These are phyloP conservation scores for Sarcophaga subvicina DNA, from an alignment of 2,888 invertebrate species.

Conservation along the genomic window DNA sequence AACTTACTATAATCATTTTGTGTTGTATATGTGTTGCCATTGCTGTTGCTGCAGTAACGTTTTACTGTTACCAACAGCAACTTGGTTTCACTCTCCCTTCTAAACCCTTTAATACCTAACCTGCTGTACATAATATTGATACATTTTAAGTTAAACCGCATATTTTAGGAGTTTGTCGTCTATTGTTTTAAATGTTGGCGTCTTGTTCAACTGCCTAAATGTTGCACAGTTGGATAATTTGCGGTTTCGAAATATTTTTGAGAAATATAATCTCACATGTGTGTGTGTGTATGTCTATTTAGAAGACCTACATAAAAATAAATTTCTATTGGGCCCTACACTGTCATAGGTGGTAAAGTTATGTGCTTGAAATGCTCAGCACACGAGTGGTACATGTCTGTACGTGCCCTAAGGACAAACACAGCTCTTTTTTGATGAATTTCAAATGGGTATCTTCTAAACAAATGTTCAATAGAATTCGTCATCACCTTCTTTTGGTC, in stretches of 20 bases:
- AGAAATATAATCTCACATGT: too few relatives aligned
- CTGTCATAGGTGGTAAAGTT: too few relatives aligned
- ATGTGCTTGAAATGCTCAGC: too few relatives aligned
- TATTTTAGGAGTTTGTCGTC: slow-evolving; percentile 46
- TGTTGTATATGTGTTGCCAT: slow-evolving; percentile 34
- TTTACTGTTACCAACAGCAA: slow-evolving; percentile 52
- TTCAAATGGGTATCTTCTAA: too few relatives aligned
- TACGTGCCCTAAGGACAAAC: too few relatives aligned
- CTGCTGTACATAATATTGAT: slow-evolving; percentile 51
- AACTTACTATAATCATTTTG: slow-evolving; percentile 50
- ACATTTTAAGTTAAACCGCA: slow-evolving; percentile 56
- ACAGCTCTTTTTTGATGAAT: too few relatives aligned
- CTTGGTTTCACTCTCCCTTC: background rate
- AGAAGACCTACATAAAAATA: too few relatives aligned
- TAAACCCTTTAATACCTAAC: background rate
- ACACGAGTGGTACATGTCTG: too few relatives aligned
- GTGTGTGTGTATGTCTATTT: too few relatives aligned
- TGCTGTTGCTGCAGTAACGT: background rate
- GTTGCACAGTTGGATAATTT: slow-evolving; percentile 51
- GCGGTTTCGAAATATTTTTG: slow-evolving; percentile 35
- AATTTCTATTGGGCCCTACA: too few relatives aligned
- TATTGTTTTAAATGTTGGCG: slow-evolving; percentile 37
- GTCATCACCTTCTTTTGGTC: too few relatives aligned
- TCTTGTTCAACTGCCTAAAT: slow-evolving; percentile 41
- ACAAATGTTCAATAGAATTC: too few relatives aligned